phyloP scores from a whole-genome alignment of 2,797 vertebrate genomes.

The Emydoidea blandingii region DNA sequence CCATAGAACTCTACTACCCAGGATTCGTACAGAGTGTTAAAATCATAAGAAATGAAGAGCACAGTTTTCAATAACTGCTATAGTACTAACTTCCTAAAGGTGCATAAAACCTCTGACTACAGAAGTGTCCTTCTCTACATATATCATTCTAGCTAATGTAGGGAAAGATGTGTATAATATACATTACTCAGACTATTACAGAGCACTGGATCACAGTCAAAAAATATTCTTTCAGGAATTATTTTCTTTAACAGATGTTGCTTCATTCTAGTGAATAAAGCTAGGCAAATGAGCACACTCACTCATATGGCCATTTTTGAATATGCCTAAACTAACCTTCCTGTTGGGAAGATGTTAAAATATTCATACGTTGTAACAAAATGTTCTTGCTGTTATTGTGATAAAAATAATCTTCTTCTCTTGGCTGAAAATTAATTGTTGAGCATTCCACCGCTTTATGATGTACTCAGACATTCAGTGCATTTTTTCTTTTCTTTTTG shows the following conservation, averaged over 20 bases:
- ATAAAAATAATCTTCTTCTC: neutral
- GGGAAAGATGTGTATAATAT: neutral
- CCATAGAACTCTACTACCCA: neutral
- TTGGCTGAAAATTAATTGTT: conserved; percentile 73
- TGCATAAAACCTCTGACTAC: neutral
- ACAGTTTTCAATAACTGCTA: neutral
- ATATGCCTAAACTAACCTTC: conserved; percentile 57
- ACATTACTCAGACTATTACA: neutral
- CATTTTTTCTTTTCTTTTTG: conserved; percentile 36
- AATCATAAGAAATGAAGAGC: neutral
- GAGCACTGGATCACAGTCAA: neutral
- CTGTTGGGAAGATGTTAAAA: conserved; percentile 60
- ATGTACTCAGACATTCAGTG: neutral
- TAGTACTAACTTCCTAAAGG: conserved; percentile 1
- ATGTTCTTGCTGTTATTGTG: conserved; percentile 61
- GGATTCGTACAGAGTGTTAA: neutral
- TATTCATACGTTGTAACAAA: conserved; percentile 64
- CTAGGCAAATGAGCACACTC: neutral
- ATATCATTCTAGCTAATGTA: neutral
- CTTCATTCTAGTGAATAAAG: neutral
- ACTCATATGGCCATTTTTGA: conserved; percentile 9
- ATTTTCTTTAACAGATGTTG: conserved; percentile 23
- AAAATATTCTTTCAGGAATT: neutral
- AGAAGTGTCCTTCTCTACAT: neutral
- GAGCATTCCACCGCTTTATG: conserved; percentile 17